Base-by-base conservation (phyloP, 2,113 vertebrate species). In the Mungos mungo region DNA sequence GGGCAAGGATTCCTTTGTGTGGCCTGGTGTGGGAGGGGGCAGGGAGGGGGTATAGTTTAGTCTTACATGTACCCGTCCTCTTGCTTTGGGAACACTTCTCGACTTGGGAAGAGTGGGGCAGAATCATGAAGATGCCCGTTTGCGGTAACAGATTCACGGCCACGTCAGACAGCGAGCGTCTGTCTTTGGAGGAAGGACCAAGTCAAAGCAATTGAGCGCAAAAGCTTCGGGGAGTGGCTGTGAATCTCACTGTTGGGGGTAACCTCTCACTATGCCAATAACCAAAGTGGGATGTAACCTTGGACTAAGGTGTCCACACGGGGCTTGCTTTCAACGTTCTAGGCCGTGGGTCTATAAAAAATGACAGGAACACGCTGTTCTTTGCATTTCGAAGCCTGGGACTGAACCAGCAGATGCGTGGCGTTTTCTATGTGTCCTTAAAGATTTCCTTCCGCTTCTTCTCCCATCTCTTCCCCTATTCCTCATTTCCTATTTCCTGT, bases 331-430 rank as follows among this genome's bases (percentile, higher is more conserved):
- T 2, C 4, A 9, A 41, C 7, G 0, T 0, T 16, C 35, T 29
- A 45, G 69, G 23, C 33, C 2, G 1, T 0, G 12, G 29, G 31
- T 47, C 47, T 93, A 3, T 45, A 14, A 54, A 60, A 94, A n/a
- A 7, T 29, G 8, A 1, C 1, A 47, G 4, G 18, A 38, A 27
- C n/a, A 1, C 9, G 7, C 3, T 41, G 0, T 45, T 50, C 19
- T 76, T 81, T 45, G 16, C 12, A 4, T 38, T 33, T 57, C 18
- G 74, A 82, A 92, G 13, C 19, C 68, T 92, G 35, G 23, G 35
- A 45, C 19, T 21, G 50, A 89, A 7, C 18, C 35, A 33, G 52
- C 45, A 85, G 47, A 57, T 38, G 31, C 5, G 14, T 33, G 38
- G 60, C 50, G 13, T 14, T 50, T 50, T 50, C 50, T 50, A 50